Base-by-base conservation (phyloP, 2,797 vertebrate species). In the Sebastolobus alascanus region DNA sequence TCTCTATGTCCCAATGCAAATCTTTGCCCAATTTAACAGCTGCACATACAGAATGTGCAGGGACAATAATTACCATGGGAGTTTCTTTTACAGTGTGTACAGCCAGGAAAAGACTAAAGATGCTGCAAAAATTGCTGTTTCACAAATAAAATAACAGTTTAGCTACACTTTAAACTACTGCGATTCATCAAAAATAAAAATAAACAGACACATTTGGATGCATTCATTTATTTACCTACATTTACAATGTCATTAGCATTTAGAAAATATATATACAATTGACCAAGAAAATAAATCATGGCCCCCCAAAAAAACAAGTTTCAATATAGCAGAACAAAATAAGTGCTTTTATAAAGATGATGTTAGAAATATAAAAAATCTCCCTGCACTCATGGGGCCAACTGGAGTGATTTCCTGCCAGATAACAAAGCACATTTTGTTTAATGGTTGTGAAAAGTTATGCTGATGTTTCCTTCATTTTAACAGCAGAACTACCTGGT, bases 191-290 rank as follows among this genome's bases (percentile, higher is more conserved):
- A 9, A 74, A 37, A 37, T 13, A 33, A 18, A 68, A 16, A 40
- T 2, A 69, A 37, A 63, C 46, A 54, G 52, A 65, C 58, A 59
- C 29, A 29, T 75, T 55, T 60, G 13, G 33, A 61, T 74, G 71
- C 66, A 86, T 83, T 72, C 35, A 46, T 46, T 46, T 46, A 84
- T 89, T 86, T 89, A 89, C 40, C 80, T 87, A 85, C 31, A 69
- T 63, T 75, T 79, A 58, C 67, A 76, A 22, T 63, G 16, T 52
- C 22, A 76, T 84, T 54, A 60, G 50, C 67, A 75, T 87, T 79
- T 90, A 84, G 81, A 84, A 73, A 86, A 86, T 80, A 87, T 84
- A 81, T 88, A 68, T 88, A 88, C 87, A 87, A 70, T 25, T 55
- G 52, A 63, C 46, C 65, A 73, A 77, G 67, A 82, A 74, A 58